Conservation (phyloP, 2,113 vertebrate genomes). For the Chaetodon trifascialis region DNA sequence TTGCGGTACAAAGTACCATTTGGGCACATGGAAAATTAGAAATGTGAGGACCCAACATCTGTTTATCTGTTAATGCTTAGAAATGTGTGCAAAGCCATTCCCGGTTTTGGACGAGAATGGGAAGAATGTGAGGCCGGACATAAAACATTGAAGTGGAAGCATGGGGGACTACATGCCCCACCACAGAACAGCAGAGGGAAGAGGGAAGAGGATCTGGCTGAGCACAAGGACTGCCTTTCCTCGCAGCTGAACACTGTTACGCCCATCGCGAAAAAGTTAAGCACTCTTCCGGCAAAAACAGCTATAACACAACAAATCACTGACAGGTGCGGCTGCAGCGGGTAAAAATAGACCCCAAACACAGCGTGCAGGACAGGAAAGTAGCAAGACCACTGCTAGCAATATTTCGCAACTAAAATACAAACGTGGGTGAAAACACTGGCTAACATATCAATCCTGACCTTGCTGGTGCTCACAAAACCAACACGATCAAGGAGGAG, state of each 20-base stretch:
- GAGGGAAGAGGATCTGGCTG: constrained; percentile 28
- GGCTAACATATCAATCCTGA: not conserved
- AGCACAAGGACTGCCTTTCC: constrained; percentile 46
- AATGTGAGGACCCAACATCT: not conserved
- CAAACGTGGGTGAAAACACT: constrained; percentile 15
- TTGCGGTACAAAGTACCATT: not conserved
- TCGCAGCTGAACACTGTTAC: constrained; percentile 59
- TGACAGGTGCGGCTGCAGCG: constrained; percentile 36
- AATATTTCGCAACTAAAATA: not conserved
- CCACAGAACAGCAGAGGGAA: not conserved
- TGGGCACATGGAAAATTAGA: not conserved
- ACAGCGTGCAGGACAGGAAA: constrained; percentile 13
- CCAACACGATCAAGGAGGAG: constrained; percentile 13
- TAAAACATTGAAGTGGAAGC: constrained; percentile 51
- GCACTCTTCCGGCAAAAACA: constrained; percentile 66
- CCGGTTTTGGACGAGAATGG: constrained; percentile 41
- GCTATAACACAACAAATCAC: constrained; percentile 54
- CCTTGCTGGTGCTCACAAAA: not conserved
- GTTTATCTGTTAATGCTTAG: constrained; percentile 4
- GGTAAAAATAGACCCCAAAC: constrained; percentile 54
- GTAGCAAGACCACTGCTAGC: not conserved
- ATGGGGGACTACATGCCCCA: constrained; percentile 59
- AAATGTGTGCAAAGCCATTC: constrained; percentile 43
- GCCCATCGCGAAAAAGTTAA: constrained; percentile 61
- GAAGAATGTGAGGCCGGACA: constrained; percentile 54